Base-by-base conservation (phyloP, 2,888 invertebrate species). In the Acleris laterana region DNA sequence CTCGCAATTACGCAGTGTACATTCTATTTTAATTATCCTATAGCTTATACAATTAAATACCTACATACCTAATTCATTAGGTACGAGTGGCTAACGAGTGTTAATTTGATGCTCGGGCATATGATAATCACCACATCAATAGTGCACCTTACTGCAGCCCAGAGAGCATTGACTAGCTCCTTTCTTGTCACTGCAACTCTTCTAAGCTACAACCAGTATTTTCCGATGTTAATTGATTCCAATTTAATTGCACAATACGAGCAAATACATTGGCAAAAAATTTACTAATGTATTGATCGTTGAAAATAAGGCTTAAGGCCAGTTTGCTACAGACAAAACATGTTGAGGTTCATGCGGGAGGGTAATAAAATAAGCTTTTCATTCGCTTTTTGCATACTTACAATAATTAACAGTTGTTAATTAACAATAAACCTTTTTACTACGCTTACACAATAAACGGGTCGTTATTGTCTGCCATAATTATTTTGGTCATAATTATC, bases 101-200 rank as follows among this genome's bases (percentile, higher is more conserved):
- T 46, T 46, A 5, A 46, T 46, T 13, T 17, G 6, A 16, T 6
- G 46, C 46, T 16, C 17, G 46, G 16, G 46, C 46, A 46, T 17
- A 17, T 28, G 44, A 57, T 17, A 51, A 61, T 53, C 38, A 50
- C 5, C 32, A 46, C 25, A 49, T 59, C 49, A 42, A 38, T 59
- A 64, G 48, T 59, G 59, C 17, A 38, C 59, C 49, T 42, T 49
- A 25, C 3, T 19, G 25, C 48, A 49, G 22, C 52, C 7, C 42
- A 42, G 48, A 42, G 53, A 64, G 49, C 64, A 59, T 59, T 59
- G 53, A 53, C 53, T 48, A 38, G 7, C 5, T 44, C 6, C 28
- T 22, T 63, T 22, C 20, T 20, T 48, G 32, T 38, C 19, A 16
- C 16, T 32, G 42, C 64, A 48, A 58, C 9, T 48, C 20, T 38